Base-by-base conservation (phyloP, 2,888 invertebrate genomes). In the Gryllus longicercus region DNA sequence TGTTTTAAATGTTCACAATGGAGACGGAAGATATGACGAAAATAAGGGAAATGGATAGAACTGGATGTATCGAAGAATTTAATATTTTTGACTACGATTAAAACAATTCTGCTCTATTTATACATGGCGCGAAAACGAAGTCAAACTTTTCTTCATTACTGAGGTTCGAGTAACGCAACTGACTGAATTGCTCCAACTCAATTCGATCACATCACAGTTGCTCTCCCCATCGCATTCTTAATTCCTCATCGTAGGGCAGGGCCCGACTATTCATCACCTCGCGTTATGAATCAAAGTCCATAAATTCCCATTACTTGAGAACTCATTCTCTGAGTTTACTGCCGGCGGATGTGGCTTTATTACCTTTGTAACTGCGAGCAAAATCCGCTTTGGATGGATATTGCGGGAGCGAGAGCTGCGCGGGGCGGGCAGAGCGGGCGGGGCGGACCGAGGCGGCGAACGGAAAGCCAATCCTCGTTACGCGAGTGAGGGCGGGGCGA, bases 251-350 rank as follows among this genome's bases (percentile, higher is more conserved):
- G 63, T 4, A 14, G 14, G 16, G 63, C 63, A 63, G 63, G 14
- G 16, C 16, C 63, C n/a, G 0, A 63, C n/a, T 63, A 63, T 63
- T n/a, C 63, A 63, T 63, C 63, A 63, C 63, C n/a, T 63, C 63
- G 63, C 63, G 63, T 63, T 63, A n/a, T 63, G 63, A 63, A 63
- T 63, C 63, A 63, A 63, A 63, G n/a, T n/a, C 63, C 63, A 63
- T 63, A 63, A 63, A 63, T 63, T 63, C n/a, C 63, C 63, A 63
- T 63, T 63, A 63, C 16, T n/a, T 14, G 63, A 18, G 63, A 63
- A 63, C 63, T 14, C 63, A 63, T n/a, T 63, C 12, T 63, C 63
- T 63, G 63, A 14, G 63, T 63, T 63, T 63, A 63, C 63, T n/a
- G 63, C 63, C 63, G n/a, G 63, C n/a, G 63, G 63, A 63, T 63